phyloP scores from a whole-genome alignment of 2,113 vertebrate species.

The Mirza zaza region DNA sequence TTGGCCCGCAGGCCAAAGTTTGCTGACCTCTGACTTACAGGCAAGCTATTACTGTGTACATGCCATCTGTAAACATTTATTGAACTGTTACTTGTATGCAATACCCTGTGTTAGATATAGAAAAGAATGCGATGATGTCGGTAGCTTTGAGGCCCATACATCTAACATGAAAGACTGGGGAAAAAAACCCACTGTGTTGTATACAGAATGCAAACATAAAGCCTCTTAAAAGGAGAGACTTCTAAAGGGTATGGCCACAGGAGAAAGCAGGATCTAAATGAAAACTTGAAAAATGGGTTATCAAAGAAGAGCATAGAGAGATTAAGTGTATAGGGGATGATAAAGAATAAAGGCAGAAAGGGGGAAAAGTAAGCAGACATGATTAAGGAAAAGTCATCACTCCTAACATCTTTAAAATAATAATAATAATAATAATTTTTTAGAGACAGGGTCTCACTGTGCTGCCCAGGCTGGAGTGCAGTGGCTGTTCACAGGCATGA shows the following conservation, averaged over 20 bases:
- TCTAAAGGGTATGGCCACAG: neutral
- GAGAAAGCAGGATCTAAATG: neutral
- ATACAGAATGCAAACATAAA: neutral
- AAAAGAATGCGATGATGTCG: neutral
- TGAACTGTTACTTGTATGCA: neutral
- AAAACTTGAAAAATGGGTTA: neutral
- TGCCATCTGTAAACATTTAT: neutral
- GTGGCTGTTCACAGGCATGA: too few species aligned
- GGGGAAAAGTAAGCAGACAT: neutral
- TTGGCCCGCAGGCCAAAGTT: neutral
- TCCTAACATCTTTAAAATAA: too few species aligned
- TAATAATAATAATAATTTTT: too few species aligned
- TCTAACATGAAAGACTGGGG: neutral
- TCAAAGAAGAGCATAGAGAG: neutral
- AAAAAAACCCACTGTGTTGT: neutral
- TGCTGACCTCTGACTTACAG: neutral
- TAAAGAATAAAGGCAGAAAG: neutral
- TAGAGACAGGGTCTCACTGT: too few species aligned
- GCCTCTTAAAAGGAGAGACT: neutral
- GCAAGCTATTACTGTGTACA: neutral
- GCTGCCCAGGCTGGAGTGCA: too few species aligned
- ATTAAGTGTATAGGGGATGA: neutral
- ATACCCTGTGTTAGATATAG: neutral
- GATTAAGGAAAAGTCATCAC: neutral
- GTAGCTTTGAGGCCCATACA: neutral